phyloP scores from a whole-genome alignment of 2,888 invertebrate species.

The Lasius platythorax region DNA sequence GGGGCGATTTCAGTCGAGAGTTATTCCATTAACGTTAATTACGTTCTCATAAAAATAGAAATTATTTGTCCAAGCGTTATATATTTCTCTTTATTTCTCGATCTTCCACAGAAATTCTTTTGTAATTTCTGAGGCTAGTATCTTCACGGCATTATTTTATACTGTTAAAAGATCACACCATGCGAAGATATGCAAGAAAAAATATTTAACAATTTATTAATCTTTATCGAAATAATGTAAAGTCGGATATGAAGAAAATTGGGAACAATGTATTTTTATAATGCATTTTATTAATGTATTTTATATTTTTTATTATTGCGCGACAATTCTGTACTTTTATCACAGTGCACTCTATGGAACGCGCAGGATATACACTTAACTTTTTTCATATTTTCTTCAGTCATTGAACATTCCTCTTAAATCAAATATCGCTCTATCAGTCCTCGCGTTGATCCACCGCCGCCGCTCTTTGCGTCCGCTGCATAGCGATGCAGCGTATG shows the following conservation, averaged over 20 bases:
- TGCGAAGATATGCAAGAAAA: not conserved
- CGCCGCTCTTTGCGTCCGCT: slow-evolving; percentile 5
- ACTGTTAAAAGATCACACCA: not conserved
- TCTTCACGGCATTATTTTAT: slow-evolving; percentile 10
- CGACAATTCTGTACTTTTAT: not conserved
- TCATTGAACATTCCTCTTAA: slow-evolving; percentile 18
- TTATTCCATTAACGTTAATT: slow-evolving; percentile 48
- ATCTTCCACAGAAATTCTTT: not conserved
- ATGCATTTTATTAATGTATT: no score
- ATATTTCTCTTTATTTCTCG: not conserved
- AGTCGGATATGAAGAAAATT: no score
- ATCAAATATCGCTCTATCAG: slow-evolving; percentile 15
- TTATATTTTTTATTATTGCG: no score
- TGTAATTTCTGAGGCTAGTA: slow-evolving; percentile 3
- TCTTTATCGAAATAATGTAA: no score
- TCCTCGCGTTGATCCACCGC: not conserved
- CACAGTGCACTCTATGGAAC: not conserved
- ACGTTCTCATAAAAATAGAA: slow-evolving; percentile 16
- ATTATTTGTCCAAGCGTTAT: slow-evolving; percentile 24
- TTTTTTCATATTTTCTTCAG: slow-evolving; percentile 5
- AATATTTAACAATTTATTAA: not conserved
- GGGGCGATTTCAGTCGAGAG: slow-evolving; percentile 7
- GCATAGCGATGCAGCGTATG: slow-evolving; percentile 34
- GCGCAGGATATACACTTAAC: not conserved
- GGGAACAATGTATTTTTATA: no score